Evolutionary conservation across 2,888 invertebrate genomes (phyloP).

Genomic region (Podabrus alpinus): DNA sequence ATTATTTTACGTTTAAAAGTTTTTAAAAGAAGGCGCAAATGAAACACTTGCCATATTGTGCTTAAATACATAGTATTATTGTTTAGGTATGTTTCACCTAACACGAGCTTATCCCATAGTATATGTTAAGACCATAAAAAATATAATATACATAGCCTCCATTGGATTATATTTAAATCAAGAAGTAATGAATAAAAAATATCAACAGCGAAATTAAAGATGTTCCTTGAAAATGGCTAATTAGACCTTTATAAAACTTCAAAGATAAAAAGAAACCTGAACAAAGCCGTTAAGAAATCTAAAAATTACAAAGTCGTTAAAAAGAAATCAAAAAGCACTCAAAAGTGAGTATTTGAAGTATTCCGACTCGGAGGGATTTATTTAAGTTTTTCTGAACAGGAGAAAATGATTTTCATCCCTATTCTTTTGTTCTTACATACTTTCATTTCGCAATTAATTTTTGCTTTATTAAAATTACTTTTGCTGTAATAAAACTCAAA

Average conservation of each 20-base stretch:
- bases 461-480: not conserved
- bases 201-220: not conserved
- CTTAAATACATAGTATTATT: not conserved
- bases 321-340: slow-evolving; percentile 36
- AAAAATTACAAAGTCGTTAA: slow-evolving; percentile 36
- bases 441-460: not conserved
- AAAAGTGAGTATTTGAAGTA: slow-evolving; percentile 25
- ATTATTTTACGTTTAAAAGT: slow-evolving; percentile 24
- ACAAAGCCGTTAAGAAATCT: slow-evolving; percentile 21
- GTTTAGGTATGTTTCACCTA: not conserved
- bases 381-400: slow-evolving; percentile 19
- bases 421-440: slow-evolving; percentile 17
- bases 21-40: slow-evolving; percentile 20
- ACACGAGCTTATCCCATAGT: not conserved
- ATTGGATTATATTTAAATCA: not conserved
- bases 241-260: slow-evolving; percentile 27
- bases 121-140: not conserved
- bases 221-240: slow-evolving; percentile 24
- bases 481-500: not conserved
- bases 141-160: not conserved
- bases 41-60: slow-evolving; percentile 10
- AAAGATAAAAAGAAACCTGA: slow-evolving; percentile 28
- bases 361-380: slow-evolving; percentile 27
- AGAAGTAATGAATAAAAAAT: slow-evolving; percentile 4
- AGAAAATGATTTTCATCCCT: slow-evolving; percentile 28